Percentiles rank a stretch among this genome's conserved stretches.
Evolutionary conservation across 2,888 invertebrate genomes (phyloP).

Genomic region (Merodon equestris): DNA sequence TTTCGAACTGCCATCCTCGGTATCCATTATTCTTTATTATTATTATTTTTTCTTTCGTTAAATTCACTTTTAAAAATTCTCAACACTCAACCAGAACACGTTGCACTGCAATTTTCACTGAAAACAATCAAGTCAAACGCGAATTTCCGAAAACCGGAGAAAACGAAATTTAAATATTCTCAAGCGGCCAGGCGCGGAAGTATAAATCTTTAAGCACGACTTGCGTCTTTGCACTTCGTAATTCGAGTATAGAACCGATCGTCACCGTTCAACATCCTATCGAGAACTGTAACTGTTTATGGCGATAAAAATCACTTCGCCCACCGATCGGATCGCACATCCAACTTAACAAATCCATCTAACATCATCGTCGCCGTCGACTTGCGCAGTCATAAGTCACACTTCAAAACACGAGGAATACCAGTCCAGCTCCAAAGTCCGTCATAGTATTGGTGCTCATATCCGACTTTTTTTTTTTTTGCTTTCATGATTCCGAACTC

Average conservation of each 20-base stretch:
- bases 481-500: slow-evolving; percentile 1
- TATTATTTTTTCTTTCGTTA: slow-evolving; percentile 11
- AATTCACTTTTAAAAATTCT: background rate
- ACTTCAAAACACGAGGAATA: slow-evolving; percentile 25
- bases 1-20: slow-evolving; percentile 63
- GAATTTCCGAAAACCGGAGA: no score
- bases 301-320: slow-evolving; percentile 71
- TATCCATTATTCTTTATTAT: no score
- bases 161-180: no score
- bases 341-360: slow-evolving; percentile 49
- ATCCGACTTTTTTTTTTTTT: no score
- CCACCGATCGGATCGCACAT: slow-evolving; percentile 54
- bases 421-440: slow-evolving; percentile 14
- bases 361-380: slow-evolving; percentile 38
- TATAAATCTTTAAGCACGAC: no score
- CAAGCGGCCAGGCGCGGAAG: no score
- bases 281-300: slow-evolving; percentile 72
- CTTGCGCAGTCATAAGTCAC: slow-evolving; percentile 30
- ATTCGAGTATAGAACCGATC: slow-evolving; percentile 49
- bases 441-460: slow-evolving; percentile 13
- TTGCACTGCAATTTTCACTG: background rate
- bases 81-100: background rate
- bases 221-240: no score
- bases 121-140: no score
- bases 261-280: slow-evolving; percentile 70